A percentile compares a stretch with the other conserved stretches of the same genome.
Conservation (phyloP, 1,140 invertebrate species). For the Drosophila equinoxialis region DNA sequence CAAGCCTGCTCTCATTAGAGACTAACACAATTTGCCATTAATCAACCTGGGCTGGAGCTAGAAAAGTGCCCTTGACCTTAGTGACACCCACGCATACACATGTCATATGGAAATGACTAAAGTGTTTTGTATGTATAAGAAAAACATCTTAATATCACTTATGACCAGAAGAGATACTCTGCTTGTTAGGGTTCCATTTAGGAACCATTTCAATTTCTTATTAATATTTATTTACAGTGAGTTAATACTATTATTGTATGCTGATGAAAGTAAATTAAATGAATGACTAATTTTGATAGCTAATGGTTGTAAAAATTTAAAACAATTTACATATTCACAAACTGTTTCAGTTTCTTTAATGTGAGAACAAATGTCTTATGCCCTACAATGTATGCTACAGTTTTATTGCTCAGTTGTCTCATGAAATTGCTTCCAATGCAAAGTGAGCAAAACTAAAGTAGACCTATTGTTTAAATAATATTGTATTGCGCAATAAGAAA, state of each 20-base stretch:
- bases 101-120: neutral
- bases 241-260: too few species aligned
- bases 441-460: conserved; percentile 74
- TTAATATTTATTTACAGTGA: too few species aligned
- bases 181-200: neutral
- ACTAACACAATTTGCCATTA: conserved; percentile 51
- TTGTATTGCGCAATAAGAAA: conserved; percentile 59
- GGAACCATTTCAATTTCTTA: too few species aligned
- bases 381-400: conserved; percentile 27
- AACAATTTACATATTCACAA: too few species aligned
- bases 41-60: conserved; percentile 33
- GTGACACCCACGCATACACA: conserved; percentile 6
- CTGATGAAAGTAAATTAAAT: too few species aligned
- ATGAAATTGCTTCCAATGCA: conserved; percentile 62
- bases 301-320: too few species aligned
- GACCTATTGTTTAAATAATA: conserved; percentile 78
- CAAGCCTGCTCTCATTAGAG: conserved; percentile 49
- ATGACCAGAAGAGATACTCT: conserved; percentile 4
- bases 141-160: conserved; percentile 2
- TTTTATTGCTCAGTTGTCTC: conserved; percentile 7
- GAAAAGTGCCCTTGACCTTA: conserved; percentile 64
- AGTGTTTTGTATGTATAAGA: conserved; percentile 7
- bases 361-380: too few species aligned
- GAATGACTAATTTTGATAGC: too few species aligned
- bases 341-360: too few species aligned